Base-by-base conservation (phyloP, 1,140 invertebrate species). In the Geopemphigus sp. region DNA sequence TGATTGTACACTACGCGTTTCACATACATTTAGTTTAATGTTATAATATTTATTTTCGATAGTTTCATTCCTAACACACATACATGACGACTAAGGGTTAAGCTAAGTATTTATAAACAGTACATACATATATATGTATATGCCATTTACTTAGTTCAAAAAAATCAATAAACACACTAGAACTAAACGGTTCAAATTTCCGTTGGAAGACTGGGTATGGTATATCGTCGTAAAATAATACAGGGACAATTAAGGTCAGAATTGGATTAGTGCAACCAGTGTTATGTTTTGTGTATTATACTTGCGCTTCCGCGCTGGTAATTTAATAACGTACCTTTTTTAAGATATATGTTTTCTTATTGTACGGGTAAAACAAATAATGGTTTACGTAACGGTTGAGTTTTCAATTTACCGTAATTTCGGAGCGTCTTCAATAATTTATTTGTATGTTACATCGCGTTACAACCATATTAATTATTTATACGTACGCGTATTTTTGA, bases 251-350 rank as follows among this genome's bases (percentile, higher is more conserved):
- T 74, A 56, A 74, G 54, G 72, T 59, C 72, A 74, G 72, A 74
- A 57, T 56, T 56, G 72, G 72, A 74, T 74, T 74, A 74, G 72
- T 74, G 72, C 54, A 74, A 74, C 72, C 29, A 74, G 72, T 74
- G 53, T 59, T 19, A 6, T 57, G 24, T 57, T 10, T 6, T 2
- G 14, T 57, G 8, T 54, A 54, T 2, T 54, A n/a, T 57, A 56
- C 54, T n/a, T n/a, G 39, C 11, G 24, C 39, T 68, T 6, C n/a
- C 29, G 29, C 11, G 47, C 12, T 15, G 14, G 68, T 53, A 70
- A 53, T 70, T 53, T 53, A 70, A 70, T 53, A 70, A 53, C 8
- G 10, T 22, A 68, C 45, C 66, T 17, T 50, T 57, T 70, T 70
- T 4, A 24, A 70, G 10, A 53, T 24, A 53, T 70, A 54, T 68